Evolutionary conservation across 2,113 vertebrate genomes (phyloP).

Genomic region (Asarcornis scutulata): DNA sequence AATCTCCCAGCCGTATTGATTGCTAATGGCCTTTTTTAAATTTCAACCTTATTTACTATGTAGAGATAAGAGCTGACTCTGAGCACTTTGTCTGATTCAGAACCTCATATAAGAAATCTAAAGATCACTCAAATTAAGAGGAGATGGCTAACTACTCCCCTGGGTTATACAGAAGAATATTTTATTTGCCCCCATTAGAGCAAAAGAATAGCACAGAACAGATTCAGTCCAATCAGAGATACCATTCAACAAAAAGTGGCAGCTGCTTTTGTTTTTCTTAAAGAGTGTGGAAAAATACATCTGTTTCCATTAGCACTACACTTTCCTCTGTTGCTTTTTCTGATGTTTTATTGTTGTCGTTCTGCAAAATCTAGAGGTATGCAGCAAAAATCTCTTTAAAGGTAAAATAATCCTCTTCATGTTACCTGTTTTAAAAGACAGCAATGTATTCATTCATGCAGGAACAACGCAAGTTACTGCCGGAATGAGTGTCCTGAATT

Average conservation of each 20-base stretch:
- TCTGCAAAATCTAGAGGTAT: not conserved
- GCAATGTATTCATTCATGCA: not conserved
- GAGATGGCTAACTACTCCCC: constrained; percentile 67
- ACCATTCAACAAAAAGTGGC: not conserved
- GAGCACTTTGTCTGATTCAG: constrained; percentile 69
- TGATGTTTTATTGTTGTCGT: not conserved
- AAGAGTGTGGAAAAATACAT: not conserved
- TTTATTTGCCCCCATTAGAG: constrained; percentile 68
- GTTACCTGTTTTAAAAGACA: not conserved
- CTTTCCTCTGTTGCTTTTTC: not conserved
- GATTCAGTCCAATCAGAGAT: not conserved
- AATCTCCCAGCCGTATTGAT: constrained; percentile 56
- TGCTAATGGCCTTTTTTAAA: constrained; percentile 70
- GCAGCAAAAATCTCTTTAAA: not conserved
- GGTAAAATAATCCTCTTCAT: not conserved
- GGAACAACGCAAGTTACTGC: not conserved
- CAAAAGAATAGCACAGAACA: constrained; percentile 6
- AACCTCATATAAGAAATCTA: constrained; percentile 60
- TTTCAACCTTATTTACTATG: constrained; percentile 71
- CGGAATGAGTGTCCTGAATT: not conserved
- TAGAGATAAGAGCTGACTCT: constrained; percentile 62
- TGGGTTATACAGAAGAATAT: constrained; percentile 45
- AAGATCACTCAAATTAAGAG: constrained; percentile 76
- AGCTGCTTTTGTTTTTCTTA: constrained; percentile 22
- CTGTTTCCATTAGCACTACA: not conserved